Evolutionary conservation across 1,140 invertebrate species (phyloP).

Genomic region (Scaptodrosophila lebanonensis): DNA sequence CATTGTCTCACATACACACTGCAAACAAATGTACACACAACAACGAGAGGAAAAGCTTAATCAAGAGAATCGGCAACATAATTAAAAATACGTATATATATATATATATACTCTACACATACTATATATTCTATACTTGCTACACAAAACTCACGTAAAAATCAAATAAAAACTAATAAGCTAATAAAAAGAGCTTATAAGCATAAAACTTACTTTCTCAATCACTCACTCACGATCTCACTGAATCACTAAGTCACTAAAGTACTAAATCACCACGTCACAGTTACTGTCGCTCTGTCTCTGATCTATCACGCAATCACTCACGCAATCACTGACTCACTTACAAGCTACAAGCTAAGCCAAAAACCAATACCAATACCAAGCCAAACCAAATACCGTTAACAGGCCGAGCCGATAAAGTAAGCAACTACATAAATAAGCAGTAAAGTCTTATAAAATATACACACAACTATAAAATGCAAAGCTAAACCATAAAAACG

Average conservation of each 20-base stretch:
- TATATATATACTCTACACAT: no score
- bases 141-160: no score
- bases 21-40: no score
- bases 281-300: slow-evolving; percentile 20
- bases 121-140: no score
- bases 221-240: slow-evolving; percentile 18
- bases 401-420: slow-evolving; percentile 29
- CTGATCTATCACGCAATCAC: slow-evolving; percentile 1
- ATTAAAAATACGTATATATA: no score
- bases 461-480: no score
- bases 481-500: no score
- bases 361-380: slow-evolving; percentile 20
- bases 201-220: slow-evolving; percentile 16
- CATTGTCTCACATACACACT: no score
- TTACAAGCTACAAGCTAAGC: slow-evolving; percentile 27
- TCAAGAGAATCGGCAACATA: no score
- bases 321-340: slow-evolving; percentile 35
- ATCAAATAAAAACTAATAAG: no score
- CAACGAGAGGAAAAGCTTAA: no score
- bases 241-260: slow-evolving; percentile 31
- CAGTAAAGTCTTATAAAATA: slow-evolving; percentile 17
- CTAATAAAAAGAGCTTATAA: no score
- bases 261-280: slow-evolving; percentile 31
- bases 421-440: slow-evolving; percentile 30
- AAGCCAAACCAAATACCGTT: slow-evolving; percentile 16